A percentile compares a stretch with the other conserved stretches of the same genome.
These are phyloP conservation scores for Phylloscopus whistleri DNA, from an alignment of 2,113 vertebrate genomes.

Conservation along the genomic window DNA sequence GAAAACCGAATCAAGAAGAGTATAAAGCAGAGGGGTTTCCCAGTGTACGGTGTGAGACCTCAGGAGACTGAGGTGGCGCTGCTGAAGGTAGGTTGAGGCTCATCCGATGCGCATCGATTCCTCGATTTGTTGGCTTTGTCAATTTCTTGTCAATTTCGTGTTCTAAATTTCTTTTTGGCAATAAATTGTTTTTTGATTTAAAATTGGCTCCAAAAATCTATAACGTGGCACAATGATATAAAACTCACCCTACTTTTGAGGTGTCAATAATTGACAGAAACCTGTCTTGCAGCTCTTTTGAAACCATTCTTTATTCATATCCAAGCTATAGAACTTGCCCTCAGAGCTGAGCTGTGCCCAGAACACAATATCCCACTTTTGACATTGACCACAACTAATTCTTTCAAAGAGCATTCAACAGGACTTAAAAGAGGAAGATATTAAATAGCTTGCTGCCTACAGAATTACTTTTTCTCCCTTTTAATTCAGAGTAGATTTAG, in stretches of 20 bases:
- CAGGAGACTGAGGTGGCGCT: no score
- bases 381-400: background rate
- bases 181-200: no score
- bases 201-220: no score
- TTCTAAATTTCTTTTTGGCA: no score
- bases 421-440: background rate
- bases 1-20: no score
- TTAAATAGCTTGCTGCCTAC: background rate
- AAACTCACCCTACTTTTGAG: background rate
- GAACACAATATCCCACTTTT: accelerated
- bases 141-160: no score
- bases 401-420: background rate
- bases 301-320: background rate
- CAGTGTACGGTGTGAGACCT: no score
- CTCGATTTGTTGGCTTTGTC: no score
- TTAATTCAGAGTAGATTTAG: background rate
- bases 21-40: no score
- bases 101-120: no score
- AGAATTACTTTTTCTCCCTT: background rate
- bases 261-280: background rate
- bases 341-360: background rate
- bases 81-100: no score
- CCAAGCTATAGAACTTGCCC: background rate
- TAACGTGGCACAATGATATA: background rate
- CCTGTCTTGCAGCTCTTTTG: background rate